A percentile compares a stretch with the other conserved stretches of the same genome.
Evolutionary conservation across 2,888 invertebrate genomes (phyloP).

Genomic region (Mesopsocus fuscifrons): DNA sequence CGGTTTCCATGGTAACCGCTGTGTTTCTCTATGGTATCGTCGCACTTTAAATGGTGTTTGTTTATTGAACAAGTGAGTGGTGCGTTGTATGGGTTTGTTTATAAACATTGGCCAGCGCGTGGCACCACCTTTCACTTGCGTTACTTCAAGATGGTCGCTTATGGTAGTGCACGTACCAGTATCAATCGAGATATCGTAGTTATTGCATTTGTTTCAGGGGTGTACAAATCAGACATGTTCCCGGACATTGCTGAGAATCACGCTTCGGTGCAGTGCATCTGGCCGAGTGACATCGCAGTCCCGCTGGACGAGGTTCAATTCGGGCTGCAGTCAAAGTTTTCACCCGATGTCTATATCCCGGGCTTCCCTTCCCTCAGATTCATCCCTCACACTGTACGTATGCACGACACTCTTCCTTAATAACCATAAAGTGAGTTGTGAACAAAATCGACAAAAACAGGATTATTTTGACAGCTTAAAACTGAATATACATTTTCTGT

Average conservation of each 20-base stretch:
- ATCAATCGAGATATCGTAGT: too few relatives aligned
- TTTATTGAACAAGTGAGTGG: not conserved
- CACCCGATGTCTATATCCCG: slow-evolving; percentile 51
- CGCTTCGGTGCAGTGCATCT: slow-evolving; percentile 31
- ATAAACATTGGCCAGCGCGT: too few relatives aligned
- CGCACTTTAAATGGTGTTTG: too few relatives aligned
- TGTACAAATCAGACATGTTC: slow-evolving; percentile 37
- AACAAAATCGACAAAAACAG: too few relatives aligned
- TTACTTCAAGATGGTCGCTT: too few relatives aligned
- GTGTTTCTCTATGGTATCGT: too few relatives aligned
- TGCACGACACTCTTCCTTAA: too few relatives aligned
- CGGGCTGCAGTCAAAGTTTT: slow-evolving; percentile 49
- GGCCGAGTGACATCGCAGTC: slow-evolving; percentile 37
- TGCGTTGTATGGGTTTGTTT: too few relatives aligned
- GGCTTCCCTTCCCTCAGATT: slow-evolving; percentile 89
- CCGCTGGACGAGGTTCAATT: slow-evolving; percentile 36
- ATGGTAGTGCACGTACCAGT: too few relatives aligned
- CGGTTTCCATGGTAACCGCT: too few relatives aligned
- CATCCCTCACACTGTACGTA: slow-evolving; percentile 51
- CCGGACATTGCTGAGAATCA: slow-evolving; percentile 35
- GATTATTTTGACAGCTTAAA: slow-evolving; percentile 11
- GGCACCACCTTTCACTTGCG: too few relatives aligned
- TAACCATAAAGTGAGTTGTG: too few relatives aligned
- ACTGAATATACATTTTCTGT: not conserved
- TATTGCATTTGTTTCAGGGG: slow-evolving; percentile 17